Evolutionary conservation across 2,888 invertebrate genomes (phyloP).

Genomic region (Helicoverpa assulta): DNA sequence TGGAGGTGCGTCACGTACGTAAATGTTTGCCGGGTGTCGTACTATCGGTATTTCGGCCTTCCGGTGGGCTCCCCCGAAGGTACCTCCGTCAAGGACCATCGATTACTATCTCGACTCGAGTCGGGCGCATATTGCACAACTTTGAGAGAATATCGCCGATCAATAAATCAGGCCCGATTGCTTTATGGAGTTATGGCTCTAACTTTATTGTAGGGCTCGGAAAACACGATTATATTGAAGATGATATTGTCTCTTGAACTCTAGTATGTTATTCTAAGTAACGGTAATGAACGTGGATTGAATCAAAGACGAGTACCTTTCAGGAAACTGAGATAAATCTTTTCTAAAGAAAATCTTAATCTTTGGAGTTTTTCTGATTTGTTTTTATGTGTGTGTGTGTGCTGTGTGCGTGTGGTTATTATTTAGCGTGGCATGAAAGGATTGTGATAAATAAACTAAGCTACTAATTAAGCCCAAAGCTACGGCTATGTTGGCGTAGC

Average conservation of each 20-base stretch:
- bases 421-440: conserved; percentile 23
- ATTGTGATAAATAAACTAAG: not conserved
- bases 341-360: conserved; percentile 14
- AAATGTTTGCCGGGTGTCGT: conserved; percentile 81
- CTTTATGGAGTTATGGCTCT: conserved; percentile 69
- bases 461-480: no score
- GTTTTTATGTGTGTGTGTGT: conserved; percentile 53
- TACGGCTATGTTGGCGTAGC: no score
- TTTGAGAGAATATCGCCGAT: conserved; percentile 75
- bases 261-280: conserved; percentile 42
- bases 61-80: conserved; percentile 74
- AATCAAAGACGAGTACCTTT: conserved; percentile 31
- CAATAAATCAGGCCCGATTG: conserved; percentile 77
- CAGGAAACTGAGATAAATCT: conserved; percentile 18
- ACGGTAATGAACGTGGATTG: conserved; percentile 35
- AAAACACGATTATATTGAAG: conserved; percentile 59
- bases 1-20: conserved; percentile 80
- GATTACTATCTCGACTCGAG: conserved; percentile 80
- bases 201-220: conserved; percentile 68
- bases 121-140: conserved; percentile 85
- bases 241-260: conserved; percentile 62
- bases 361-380: conserved; percentile 33
- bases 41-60: conserved; percentile 79
- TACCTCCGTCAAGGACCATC: conserved; percentile 84
- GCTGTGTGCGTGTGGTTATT: conserved; percentile 50